Evolutionary conservation across 2,113 vertebrate species (phyloP).

Genomic region (Anas platyrhynchos): DNA sequence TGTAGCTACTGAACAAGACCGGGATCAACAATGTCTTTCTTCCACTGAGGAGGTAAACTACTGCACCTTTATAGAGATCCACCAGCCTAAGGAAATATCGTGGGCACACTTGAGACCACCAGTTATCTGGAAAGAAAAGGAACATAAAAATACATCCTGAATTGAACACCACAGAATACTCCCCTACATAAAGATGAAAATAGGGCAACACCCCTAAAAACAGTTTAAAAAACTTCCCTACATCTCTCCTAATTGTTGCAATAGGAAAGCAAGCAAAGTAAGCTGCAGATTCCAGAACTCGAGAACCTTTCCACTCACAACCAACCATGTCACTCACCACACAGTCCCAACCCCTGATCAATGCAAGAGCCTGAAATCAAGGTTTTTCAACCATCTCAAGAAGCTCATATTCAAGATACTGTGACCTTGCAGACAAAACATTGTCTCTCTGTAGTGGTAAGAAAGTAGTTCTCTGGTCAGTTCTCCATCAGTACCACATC

Average conservation of each 20-base stretch:
- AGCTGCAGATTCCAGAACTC: background rate
- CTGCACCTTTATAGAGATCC: constrained; percentile 93
- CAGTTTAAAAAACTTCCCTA: background rate
- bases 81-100: constrained; percentile 90
- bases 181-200: background rate
- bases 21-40: constrained; percentile 90
- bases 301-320: background rate
- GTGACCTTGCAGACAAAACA: background rate
- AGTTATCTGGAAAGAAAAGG: constrained; percentile 87
- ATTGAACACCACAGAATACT: background rate
- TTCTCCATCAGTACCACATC: background rate
- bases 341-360: background rate
- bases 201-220: background rate
- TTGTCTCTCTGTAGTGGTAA: background rate
- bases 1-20: constrained; percentile 90
- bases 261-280: background rate
- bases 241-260: background rate
- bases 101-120: constrained; percentile 94
- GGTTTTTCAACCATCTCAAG: background rate
- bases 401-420: background rate
- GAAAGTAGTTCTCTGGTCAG: background rate
- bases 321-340: background rate
- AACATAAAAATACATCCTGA: background rate
- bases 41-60: constrained; percentile 92
- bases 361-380: background rate